Base-by-base conservation (phyloP, 1,140 invertebrate genomes). In the Chelonus insularis region DNA sequence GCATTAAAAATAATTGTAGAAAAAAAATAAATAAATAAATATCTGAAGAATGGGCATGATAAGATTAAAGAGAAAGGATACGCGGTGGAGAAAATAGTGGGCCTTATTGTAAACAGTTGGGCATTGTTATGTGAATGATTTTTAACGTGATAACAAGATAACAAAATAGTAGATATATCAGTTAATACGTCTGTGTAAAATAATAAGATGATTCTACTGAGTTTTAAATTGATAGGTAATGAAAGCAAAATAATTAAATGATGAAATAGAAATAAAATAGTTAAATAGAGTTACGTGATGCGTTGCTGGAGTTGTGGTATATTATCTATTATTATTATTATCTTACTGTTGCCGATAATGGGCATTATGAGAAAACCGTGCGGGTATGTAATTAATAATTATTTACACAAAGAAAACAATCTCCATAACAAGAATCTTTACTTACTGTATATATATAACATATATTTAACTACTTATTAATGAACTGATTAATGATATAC, bases 51-150 rank as follows among this genome's bases (percentile, higher is more conserved):
- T 62, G 20, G 23, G 29, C n/a, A 52, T 12, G 52, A 16, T 25
- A 45, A 16, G 29, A 34, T 14, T 18, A 37, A 37, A 37, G 12
- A 54, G 32, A 54, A 54, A 16, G 16, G 16, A 20, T 64, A 68
- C 55, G 63, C 57, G 64, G 63, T 69, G 66, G 52, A 57, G 4
- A 63, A 71, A 74, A 71, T 69, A n/a, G 72, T 76, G 71, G 78
- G 79, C 79, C 77, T 81, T 81, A 81, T 80, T 69, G 70, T 77
- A 79, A 67, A 79, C 77, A 76, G 72, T 75, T 81, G 79, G 77
- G 79, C 79, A 81, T 81, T 81, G 77, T 80, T 80, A 72, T 48
- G 68, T 71, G 64, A 73, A 71, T 67, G 68, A 37, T 57, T 72
- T 73, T 68, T 68, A 71, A n/a, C n/a, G 72, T 78, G 70, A 75